Evolutionary conservation across 2,113 vertebrate species (phyloP).

Genomic region (Apus apus): DNA sequence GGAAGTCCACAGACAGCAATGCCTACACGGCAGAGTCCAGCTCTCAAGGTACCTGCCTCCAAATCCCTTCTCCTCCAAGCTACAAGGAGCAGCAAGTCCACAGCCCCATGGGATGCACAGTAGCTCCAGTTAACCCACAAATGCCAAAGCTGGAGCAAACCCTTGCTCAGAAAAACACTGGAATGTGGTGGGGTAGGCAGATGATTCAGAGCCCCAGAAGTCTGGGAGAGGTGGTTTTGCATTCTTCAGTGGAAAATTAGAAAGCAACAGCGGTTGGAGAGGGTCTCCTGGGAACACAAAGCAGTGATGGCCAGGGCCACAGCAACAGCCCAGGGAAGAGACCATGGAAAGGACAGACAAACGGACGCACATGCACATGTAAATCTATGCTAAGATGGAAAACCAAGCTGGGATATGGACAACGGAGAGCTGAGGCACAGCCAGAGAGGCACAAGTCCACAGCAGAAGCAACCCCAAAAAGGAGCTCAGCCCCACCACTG

Average conservation of each 20-base stretch:
- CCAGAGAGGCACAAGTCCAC: background rate
- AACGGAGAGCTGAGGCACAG: background rate
- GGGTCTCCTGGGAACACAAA: background rate
- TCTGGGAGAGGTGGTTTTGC: background rate
- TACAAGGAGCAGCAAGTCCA: background rate
- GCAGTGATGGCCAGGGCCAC: rapidly evolving
- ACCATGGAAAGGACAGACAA: background rate
- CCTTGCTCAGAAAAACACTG: background rate
- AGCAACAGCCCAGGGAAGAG: background rate
- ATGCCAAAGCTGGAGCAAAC: background rate
- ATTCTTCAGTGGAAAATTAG: background rate
- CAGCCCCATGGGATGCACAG: background rate
- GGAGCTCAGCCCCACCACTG: background rate
- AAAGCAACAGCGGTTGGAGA: background rate
- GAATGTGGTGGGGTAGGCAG: background rate
- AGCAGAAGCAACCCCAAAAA: background rate
- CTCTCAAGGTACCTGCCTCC: background rate
- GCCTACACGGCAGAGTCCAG: background rate
- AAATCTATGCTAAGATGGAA: background rate
- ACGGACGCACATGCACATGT: rapidly evolving
- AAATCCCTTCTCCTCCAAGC: background rate
- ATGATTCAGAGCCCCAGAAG: background rate
- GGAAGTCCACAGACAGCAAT: background rate
- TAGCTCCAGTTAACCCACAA: background rate
- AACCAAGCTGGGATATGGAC: background rate